These are phyloP conservation scores for Dipodomys spectabilis DNA, from an alignment of 2,113 vertebrate species.

Conservation along the genomic window DNA sequence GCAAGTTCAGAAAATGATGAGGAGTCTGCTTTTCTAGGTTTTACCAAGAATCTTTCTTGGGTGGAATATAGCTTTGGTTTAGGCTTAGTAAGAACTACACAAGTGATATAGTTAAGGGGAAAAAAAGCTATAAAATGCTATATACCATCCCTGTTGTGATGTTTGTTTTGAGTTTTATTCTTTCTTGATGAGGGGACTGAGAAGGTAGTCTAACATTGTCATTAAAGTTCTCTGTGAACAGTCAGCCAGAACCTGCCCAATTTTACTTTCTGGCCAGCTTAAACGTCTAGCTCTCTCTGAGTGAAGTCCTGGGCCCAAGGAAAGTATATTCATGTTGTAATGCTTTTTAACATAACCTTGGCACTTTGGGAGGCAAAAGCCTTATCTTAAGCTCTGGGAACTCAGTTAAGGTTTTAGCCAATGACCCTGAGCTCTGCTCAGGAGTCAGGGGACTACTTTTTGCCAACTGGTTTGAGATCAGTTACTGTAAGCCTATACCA, in stretches of 20 bases:
- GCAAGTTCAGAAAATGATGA: background rate
- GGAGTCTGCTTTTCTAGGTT: background rate
- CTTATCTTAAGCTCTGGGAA: background rate
- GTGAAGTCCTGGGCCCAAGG: background rate
- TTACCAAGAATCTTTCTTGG: background rate
- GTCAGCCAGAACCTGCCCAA: background rate
- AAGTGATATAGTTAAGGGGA: background rate
- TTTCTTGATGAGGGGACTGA: background rate
- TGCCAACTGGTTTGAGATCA: background rate
- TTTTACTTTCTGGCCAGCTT: background rate
- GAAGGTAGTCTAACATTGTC: background rate
- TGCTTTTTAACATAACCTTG: background rate
- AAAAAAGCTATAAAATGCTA: background rate
- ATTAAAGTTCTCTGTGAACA: background rate
- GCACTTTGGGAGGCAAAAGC: background rate
- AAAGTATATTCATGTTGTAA: background rate
- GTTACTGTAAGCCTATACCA: background rate
- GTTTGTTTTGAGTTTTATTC: background rate
- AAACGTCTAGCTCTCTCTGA: background rate
- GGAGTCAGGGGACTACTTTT: background rate
- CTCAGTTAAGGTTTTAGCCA: background rate
- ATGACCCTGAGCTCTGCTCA: background rate
- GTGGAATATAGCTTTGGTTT: background rate
- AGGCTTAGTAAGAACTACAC: background rate
- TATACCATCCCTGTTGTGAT: background rate